Conservation (phyloP, 2,113 vertebrate species). For the Pygathrix nemaeus region DNA sequence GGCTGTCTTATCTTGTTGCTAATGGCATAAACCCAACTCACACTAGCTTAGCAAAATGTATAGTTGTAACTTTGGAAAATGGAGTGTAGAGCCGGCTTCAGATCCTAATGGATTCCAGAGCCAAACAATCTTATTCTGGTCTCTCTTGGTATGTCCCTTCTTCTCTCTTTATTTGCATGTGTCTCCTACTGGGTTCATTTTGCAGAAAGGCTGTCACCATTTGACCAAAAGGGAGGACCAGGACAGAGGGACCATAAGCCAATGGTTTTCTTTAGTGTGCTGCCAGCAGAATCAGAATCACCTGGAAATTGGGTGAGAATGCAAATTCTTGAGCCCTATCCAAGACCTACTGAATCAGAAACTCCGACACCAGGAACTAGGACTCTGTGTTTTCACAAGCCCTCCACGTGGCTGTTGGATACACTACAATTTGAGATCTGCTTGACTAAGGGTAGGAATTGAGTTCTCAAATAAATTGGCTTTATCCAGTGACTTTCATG, state of each 20-base stretch:
- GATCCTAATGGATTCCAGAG: not conserved
- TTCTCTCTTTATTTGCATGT: not conserved
- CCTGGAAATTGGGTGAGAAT: not conserved
- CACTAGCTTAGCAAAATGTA: not conserved
- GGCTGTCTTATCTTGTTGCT: not conserved
- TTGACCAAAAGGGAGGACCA: not conserved
- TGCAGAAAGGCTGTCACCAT: not conserved
- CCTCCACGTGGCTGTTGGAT: rapidly evolving
- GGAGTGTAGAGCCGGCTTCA: not conserved
- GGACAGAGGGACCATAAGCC: not conserved
- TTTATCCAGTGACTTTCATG: not conserved
- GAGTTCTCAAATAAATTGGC: not conserved
- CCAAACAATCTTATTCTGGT: not conserved
- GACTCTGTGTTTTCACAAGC: not conserved
- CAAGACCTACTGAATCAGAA: not conserved
- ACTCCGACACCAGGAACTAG: not conserved
- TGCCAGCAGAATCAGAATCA: not conserved
- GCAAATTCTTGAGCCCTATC: rapidly evolving
- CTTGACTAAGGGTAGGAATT: not conserved
- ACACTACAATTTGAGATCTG: not conserved
- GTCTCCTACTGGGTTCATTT: not conserved
- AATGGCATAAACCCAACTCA: not conserved
- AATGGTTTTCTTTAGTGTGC: not conserved
- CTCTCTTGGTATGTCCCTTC: rapidly evolving
- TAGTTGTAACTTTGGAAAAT: not conserved